Base-by-base conservation (phyloP, 2,113 vertebrate genomes). In the Mesembrinibis cayennensis region DNA sequence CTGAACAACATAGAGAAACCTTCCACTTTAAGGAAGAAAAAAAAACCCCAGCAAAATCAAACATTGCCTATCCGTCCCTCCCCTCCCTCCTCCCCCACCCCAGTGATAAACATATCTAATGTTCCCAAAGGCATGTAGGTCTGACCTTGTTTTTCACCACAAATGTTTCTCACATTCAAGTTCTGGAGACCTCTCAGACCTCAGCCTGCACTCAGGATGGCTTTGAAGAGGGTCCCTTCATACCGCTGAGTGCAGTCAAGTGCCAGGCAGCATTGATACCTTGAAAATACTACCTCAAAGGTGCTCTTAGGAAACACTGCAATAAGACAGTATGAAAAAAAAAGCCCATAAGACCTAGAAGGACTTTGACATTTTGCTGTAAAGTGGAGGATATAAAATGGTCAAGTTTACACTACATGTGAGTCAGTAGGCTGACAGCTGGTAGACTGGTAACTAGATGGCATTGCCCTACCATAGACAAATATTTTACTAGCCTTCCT, bases 401-500 rank as follows among this genome's bases (percentile, higher is more conserved):
- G 59, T 50, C 49, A 62, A 74, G 72, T 94, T 94, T 89, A 83
- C 25, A 56, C 38, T 71, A 88, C 66, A 30, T 9, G 61, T 93
- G 90, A 94, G 70, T 91, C 87, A 92, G 73, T 8, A 95, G 23
- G 18, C 80, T 92, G 73, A 94, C 93, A 96, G 95, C 73, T 95
- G 92, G 94, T 82, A 94, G 76, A 69, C 80, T 91, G 69, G 80
- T 78, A 89, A 95, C 44, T 71, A 69, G 86, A 96, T 87, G 84
- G 82, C 77, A 93, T 40, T 87, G 82, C 91, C 83, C 85, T 96
- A 73, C 88, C 82, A 93, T 84, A 90, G 93, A 96, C 88, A 94
- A 96, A 96, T 93, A 96, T 96, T 95, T 89, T 87, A 94, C 27
- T 47, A 89, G 61, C 71, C 44, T 81, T 76, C 38, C 79, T 97